Base-by-base conservation (phyloP, 2,888 invertebrate species). In the Anticlea derivata region DNA sequence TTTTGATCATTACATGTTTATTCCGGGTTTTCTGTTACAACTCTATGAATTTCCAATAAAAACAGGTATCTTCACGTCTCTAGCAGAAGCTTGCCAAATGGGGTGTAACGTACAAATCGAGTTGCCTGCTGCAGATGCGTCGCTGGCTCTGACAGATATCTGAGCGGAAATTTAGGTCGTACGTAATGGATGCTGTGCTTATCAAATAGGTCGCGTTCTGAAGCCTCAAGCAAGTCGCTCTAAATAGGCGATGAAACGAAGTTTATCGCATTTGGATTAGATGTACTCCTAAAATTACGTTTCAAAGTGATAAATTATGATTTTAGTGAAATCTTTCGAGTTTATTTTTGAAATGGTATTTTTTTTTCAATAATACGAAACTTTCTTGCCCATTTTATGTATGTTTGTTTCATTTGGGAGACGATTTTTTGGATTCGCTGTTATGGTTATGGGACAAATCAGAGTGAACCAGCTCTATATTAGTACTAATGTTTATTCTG, bases 131-230 rank as follows among this genome's bases (percentile, higher is more conserved):
- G 71, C 75, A 75, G 76, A 70, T 66, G 71, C 66, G 68, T 70
- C 58, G 59, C 58, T 61, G 60, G 34, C 67, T 77, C 62, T 64
- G 78, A 77, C 73, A 72, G 75, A 73, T 73, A 73, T 68, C 73
- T 67, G 59, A 58, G 54, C 40, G 64, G 61, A 62, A 70, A 77
- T 77, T 66, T 74, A 75, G 75, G 78, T 76, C 76, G 73, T 70
- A 70, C 76, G 73, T 73, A 70, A 65, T 70, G 73, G 70, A 74
- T 66, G 65, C 63, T 65, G 62, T 52, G 63, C 60, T 58, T 31
- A 68, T 60, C 61, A 67, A 70, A 68, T 68, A 69, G 68, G 68
- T 70, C 68, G 67, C 63, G 58, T 54, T 66, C 61, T 64, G 66
- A 62, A 62, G 58, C 47, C 50, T 60, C 48, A 56, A 58, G 61